phyloP scores from a whole-genome alignment of 2,888 invertebrate species.

The Cantharis rustica region DNA sequence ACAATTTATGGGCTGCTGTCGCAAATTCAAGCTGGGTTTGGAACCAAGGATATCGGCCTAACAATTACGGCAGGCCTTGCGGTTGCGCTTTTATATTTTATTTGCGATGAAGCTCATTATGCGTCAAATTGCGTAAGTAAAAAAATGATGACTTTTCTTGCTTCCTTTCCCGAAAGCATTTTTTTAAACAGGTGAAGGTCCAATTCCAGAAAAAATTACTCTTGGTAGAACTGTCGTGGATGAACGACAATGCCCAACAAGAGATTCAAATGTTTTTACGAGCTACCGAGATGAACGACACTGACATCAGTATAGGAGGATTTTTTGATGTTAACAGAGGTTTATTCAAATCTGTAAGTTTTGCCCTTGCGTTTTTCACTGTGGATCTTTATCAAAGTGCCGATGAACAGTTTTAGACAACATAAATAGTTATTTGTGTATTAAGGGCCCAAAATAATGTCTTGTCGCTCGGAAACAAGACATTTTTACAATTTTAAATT shows the following conservation, averaged over 20 bases:
- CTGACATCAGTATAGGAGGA: constrained; percentile 74
- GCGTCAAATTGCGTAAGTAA: constrained; percentile 74
- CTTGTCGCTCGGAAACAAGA: too few species aligned
- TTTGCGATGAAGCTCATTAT: constrained; percentile 76
- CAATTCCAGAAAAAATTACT: constrained; percentile 76
- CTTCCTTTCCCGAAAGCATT: too few species aligned
- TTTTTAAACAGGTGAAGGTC: constrained; percentile 62
- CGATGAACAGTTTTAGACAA: too few species aligned
- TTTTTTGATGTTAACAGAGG: constrained; percentile 75
- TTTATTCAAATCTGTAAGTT: constrained; percentile 71
- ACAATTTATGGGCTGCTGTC: constrained; percentile 76
- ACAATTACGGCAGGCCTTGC: constrained; percentile 70
- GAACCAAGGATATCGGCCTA: constrained; percentile 73
- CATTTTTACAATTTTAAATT: too few species aligned
- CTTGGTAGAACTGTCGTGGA: constrained; percentile 75
- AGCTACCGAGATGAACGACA: constrained; percentile 78
- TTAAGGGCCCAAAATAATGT: too few species aligned
- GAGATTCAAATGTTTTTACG: constrained; percentile 78
- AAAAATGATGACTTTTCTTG: too few species aligned
- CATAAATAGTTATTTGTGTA: too few species aligned
- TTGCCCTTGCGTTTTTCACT: too few species aligned
- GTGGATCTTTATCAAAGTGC: too few species aligned
- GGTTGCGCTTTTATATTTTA: constrained; percentile 69
- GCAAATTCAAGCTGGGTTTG: constrained; percentile 73
- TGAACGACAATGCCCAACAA: constrained; percentile 76